phyloP scores from a whole-genome alignment of 2,888 invertebrate species.

The Bimastos eiseni region DNA sequence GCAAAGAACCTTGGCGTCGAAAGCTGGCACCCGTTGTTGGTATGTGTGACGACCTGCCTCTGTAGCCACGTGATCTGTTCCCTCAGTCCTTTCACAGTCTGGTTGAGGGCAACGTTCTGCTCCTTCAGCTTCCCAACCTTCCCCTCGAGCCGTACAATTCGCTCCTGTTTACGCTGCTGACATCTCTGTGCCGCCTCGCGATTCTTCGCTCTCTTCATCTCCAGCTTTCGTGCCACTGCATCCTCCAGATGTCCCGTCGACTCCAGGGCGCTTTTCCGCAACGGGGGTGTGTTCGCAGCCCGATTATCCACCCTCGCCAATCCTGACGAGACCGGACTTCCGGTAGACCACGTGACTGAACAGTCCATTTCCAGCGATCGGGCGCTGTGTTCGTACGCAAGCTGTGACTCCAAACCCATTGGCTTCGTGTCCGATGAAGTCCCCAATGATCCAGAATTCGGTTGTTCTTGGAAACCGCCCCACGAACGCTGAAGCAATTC shows the following conservation, averaged over 20 bases:
- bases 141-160: background rate
- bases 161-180: slow-evolving; percentile 14
- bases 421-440: background rate
- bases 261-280: background rate
- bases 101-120: background rate
- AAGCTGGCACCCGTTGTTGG: background rate
- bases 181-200: background rate
- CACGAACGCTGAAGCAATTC: background rate
- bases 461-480: background rate
- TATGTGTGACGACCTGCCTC: background rate
- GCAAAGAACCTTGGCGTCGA: background rate
- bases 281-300: background rate
- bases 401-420: background rate
- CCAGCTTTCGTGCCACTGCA: background rate
- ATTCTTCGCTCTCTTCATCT: slow-evolving; percentile 16
- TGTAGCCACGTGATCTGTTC: slow-evolving; percentile 8
- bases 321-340: background rate
- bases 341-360: background rate
- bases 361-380: background rate
- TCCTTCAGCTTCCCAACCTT: background rate
- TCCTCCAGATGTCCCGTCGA: background rate
- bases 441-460: background rate
- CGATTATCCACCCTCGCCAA: background rate
- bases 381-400: background rate
- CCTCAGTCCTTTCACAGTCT: background rate